Conservation (phyloP, 2,797 vertebrate genomes). For the Cephalopachus bancanus region DNA sequence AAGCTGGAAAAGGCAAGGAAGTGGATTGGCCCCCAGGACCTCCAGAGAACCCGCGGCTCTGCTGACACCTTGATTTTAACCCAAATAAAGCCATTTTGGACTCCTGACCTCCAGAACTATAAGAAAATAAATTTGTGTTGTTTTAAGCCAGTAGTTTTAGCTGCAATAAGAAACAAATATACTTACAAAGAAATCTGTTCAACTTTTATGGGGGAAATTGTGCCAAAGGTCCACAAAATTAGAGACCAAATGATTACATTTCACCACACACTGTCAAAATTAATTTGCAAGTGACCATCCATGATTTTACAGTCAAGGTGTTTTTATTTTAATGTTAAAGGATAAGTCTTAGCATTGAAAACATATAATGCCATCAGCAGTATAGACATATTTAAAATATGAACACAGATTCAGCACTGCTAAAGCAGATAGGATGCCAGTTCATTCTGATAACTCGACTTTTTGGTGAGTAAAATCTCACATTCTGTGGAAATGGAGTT, state of each 20-base stretch:
- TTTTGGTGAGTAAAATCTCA: slow-evolving; percentile 65
- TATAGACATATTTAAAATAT: slow-evolving; percentile 18
- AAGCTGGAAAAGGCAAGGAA: not conserved
- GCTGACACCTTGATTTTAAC: not conserved
- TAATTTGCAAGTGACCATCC: not conserved
- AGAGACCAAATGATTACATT: not conserved
- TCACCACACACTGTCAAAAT: not conserved
- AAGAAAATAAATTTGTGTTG: not conserved
- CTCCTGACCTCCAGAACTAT: not conserved
- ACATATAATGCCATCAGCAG: not conserved
- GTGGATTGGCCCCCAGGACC: not conserved
- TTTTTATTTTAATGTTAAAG: slow-evolving; percentile 44
- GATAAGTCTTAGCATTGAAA: slow-evolving; percentile 43
- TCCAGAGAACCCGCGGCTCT: not conserved
- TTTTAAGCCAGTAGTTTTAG: slow-evolving; percentile 11
- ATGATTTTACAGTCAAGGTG: not conserved
- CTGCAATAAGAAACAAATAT: not conserved
- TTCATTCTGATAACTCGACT: slow-evolving; percentile 59
- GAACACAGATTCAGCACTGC: not conserved
- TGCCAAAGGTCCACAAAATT: not conserved
- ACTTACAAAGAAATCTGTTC: slow-evolving; percentile 41
- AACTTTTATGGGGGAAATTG: not conserved
- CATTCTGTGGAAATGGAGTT: slow-evolving; percentile 58
- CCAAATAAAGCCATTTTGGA: not conserved
- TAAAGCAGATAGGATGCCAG: not conserved